Conservation (phyloP, 2,797 vertebrate genomes). For the Paedocypris micromegethes region DNA sequence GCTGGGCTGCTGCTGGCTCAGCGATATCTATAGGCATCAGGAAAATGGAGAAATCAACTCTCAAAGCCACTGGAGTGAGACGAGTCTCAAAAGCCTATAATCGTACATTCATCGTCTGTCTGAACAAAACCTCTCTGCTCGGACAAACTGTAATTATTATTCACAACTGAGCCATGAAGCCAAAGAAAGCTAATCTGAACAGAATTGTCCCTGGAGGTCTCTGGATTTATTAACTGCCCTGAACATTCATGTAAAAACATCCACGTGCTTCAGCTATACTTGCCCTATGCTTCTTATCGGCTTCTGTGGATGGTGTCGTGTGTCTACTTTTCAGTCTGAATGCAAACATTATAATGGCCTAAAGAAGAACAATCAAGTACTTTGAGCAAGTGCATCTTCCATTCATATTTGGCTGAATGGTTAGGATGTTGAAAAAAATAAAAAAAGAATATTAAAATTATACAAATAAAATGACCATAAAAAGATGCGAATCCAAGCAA, state of each 20-base stretch:
- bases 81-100: not conserved
- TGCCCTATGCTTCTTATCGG: no score
- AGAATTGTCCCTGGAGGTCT: slow-evolving; percentile 3
- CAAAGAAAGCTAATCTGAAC: slow-evolving; percentile 18
- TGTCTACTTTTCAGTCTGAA: not conserved
- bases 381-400: no score
- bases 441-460: no score
- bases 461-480: no score
- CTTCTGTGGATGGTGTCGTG: not conserved
- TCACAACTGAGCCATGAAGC: slow-evolving; percentile 9
- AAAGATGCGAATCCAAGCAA: no score
- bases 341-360: no score
- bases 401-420: no score
- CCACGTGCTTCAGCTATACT: not conserved
- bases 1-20: slow-evolving; percentile 11
- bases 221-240: not conserved
- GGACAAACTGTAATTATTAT: slow-evolving; percentile 8
- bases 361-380: no score
- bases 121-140: slow-evolving; percentile 4
- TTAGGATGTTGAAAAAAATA: no score
- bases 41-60: slow-evolving; percentile 1
- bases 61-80: slow-evolving; percentile 8
- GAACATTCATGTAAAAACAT: not conserved
- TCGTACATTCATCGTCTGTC: slow-evolving; percentile 6
- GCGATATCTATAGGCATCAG: slow-evolving; percentile 1